Percentiles rank a stretch among this genome's conserved stretches.
Conservation (phyloP, 1,140 invertebrate species). For the Parasteatoda tepidariorum region DNA sequence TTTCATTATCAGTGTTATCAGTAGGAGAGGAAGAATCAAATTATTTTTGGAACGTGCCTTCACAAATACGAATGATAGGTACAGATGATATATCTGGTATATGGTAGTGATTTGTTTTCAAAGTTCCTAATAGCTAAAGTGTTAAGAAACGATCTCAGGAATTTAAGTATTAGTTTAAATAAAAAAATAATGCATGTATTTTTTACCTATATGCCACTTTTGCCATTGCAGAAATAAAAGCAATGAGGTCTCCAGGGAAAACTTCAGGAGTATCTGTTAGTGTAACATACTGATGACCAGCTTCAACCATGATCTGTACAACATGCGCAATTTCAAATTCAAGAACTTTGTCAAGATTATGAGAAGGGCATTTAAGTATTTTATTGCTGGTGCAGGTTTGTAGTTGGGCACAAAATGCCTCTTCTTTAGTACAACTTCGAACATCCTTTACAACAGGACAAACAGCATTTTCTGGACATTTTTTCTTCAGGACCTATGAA, state of each 20-base stretch:
- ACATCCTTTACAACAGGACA: conserved; percentile 33
- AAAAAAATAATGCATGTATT: too few species aligned
- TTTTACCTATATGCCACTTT: conserved; percentile 53
- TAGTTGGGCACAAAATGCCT: conserved; percentile 46
- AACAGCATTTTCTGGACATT: conserved; percentile 30
- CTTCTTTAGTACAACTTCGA: conserved; percentile 33
- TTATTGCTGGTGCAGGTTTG: conserved; percentile 35
- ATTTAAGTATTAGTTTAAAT: too few species aligned
- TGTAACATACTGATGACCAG: conserved; percentile 56
- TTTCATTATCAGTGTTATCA: too few species aligned
- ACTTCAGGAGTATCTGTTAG: conserved; percentile 52
- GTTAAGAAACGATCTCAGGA: too few species aligned
- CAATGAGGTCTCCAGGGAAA: conserved; percentile 58
- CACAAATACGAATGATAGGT: too few species aligned
- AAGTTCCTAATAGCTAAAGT: too few species aligned
- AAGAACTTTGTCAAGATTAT: conserved; percentile 31
- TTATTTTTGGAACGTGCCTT: too few species aligned
- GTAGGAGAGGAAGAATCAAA: too few species aligned
- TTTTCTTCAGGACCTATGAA: conserved; percentile 39
- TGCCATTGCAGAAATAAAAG: conserved; percentile 57
- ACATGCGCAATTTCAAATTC: conserved; percentile 59
- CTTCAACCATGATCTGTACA: conserved; percentile 56
- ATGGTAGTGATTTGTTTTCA: too few species aligned
- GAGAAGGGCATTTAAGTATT: conserved; percentile 32
- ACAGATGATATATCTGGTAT: too few species aligned